Percentiles rank a stretch among this genome's conserved stretches.
phyloP scores from a whole-genome alignment of 2,797 vertebrate genomes.

The Lepus townsendii region DNA sequence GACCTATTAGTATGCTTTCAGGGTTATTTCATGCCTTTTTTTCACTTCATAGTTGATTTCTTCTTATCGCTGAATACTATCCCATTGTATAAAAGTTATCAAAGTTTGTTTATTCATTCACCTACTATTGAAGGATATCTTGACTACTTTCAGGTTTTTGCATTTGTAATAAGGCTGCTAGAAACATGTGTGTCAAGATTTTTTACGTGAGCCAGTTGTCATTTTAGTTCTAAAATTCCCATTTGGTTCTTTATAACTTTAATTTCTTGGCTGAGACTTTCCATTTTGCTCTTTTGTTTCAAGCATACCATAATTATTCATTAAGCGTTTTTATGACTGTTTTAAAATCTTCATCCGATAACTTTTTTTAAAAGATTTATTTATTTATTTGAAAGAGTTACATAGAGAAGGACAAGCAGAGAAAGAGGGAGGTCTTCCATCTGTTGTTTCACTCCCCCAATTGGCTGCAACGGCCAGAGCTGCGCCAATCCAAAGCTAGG shows the following conservation, averaged over 20 bases:
- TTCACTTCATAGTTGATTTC: background rate
- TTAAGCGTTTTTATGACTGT: background rate
- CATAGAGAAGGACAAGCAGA: too few species aligned
- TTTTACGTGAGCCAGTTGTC: background rate
- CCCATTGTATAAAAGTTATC: background rate
- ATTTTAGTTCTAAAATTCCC: slow-evolving; percentile 13
- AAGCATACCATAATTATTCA: background rate
- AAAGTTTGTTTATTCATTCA: background rate
- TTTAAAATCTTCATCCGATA: slow-evolving; percentile 50
- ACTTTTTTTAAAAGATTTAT: too few species aligned
- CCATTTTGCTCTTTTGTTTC: slow-evolving; percentile 34
- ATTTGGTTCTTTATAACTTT: background rate
- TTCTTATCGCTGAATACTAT: background rate
- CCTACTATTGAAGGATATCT: background rate
- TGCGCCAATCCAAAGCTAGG: too few species aligned
- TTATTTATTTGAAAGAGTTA: too few species aligned
- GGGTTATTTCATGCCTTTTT: background rate
- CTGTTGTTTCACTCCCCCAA: too few species aligned
- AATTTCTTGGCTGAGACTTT: slow-evolving; percentile 55
- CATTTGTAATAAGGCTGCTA: background rate
- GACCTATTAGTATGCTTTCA: background rate
- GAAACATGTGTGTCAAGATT: background rate
- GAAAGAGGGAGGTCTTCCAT: too few species aligned
- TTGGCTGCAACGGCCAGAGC: too few species aligned
- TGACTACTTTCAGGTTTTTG: background rate